A percentile compares a stretch with the other conserved stretches of the same genome.
phyloP scores from a whole-genome alignment of 64 coral and sea anemone genomes.

The Porites lutea region DNA sequence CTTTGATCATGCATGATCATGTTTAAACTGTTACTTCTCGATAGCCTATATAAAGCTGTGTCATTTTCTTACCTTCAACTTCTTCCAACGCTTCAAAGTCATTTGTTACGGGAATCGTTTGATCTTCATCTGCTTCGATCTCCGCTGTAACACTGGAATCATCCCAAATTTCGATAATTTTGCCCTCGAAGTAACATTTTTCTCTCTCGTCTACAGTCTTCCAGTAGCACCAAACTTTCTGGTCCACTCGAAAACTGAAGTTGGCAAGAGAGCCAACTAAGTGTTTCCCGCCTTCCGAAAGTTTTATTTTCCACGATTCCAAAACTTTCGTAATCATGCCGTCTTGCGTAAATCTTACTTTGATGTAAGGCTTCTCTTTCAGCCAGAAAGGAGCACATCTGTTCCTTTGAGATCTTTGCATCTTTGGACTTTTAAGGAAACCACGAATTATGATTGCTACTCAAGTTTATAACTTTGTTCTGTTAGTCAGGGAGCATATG shows the following conservation, averaged over 20 bases:
- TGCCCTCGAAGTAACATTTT: slow-evolving; percentile 15
- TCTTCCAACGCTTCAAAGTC: neutral
- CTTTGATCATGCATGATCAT: too few species aligned
- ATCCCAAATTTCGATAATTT: slow-evolving; percentile 29
- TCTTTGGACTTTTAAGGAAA: neutral
- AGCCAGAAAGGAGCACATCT: slow-evolving; percentile 44
- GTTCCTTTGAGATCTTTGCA: slow-evolving; percentile 43
- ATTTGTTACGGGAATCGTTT: neutral
- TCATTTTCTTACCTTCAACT: neutral
- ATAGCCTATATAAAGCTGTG: neutral
- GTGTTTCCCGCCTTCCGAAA: neutral
- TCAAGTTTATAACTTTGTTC: too few species aligned
- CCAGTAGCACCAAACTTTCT: slow-evolving; percentile 49
- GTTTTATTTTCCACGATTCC: slow-evolving; percentile 24
- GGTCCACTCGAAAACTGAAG: slow-evolving; percentile 27
- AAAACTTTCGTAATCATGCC: slow-evolving; percentile 2
- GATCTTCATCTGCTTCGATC: neutral
- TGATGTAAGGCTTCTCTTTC: slow-evolving; percentile 26
- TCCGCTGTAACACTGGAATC: neutral
- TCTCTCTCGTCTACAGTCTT: slow-evolving; percentile 32
- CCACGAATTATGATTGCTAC: too few species aligned
- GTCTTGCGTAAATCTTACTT: slow-evolving; percentile 49
- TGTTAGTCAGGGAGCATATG: neutral
- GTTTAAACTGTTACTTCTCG: too few species aligned
- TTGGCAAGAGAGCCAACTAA: slow-evolving; percentile 22